Conservation (phyloP, 1,140 invertebrate species). For the Cotesia chilonis region DNA sequence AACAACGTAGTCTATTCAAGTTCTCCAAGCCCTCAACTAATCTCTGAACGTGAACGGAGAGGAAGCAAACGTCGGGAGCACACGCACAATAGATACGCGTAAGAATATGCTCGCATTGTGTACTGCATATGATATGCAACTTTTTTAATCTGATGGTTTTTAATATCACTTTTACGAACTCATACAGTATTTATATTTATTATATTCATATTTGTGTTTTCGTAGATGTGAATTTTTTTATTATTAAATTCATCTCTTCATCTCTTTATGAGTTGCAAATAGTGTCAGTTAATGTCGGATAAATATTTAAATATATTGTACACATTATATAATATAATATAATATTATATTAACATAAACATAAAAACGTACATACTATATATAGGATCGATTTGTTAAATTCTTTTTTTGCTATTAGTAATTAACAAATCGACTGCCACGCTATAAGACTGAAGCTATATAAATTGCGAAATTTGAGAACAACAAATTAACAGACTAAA, state of each 20-base stretch:
- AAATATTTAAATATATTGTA: conserved; percentile 17
- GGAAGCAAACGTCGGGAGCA: conserved; percentile 63
- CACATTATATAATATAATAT: not conserved
- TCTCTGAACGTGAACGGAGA: conserved; percentile 58
- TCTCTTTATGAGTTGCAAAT: not conserved
- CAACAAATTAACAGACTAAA: not conserved
- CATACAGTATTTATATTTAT: conserved; percentile 1
- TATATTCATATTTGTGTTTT: not conserved
- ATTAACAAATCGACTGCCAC: conserved; percentile 32
- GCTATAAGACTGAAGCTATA: conserved; percentile 38
- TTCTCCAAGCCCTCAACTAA: conserved; percentile 63
- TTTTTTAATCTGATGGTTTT: conserved; percentile 1
- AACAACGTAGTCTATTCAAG: conserved; percentile 64
- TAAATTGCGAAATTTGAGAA: conserved; percentile 7
- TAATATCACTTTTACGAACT: conserved; percentile 5
- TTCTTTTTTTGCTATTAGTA: not conserved
- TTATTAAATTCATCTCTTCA: too few relatives aligned
- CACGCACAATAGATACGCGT: conserved; percentile 63
- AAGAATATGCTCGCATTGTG: conserved; percentile 21
- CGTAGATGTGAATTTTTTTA: not conserved
- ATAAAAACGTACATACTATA: too few relatives aligned
- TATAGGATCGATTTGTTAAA: conserved; percentile 14
- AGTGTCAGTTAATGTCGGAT: conserved; percentile 27
- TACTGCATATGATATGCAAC: conserved; percentile 6
- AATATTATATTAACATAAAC: too few relatives aligned